Percentiles rank a stretch among this genome's conserved stretches.
Conservation (phyloP, 1,140 invertebrate species). For the Aphidius ervi region DNA sequence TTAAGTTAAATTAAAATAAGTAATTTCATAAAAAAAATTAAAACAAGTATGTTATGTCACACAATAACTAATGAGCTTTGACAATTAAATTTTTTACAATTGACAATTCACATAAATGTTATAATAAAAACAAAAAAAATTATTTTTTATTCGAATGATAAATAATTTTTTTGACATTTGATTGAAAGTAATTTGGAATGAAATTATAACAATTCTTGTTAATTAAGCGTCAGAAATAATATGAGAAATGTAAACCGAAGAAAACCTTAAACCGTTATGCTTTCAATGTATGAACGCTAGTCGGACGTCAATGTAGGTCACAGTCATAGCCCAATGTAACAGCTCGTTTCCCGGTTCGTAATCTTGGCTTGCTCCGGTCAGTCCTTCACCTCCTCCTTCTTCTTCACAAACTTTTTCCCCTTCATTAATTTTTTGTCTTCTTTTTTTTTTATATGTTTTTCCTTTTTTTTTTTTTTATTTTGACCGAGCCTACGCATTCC, state of each 20-base stretch:
- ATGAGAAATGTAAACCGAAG: not conserved
- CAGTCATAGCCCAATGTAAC: conserved; percentile 23
- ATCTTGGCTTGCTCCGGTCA: conserved; percentile 11
- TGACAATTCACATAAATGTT: too few species aligned
- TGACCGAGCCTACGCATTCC: conserved; percentile 18
- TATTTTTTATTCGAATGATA: too few species aligned
- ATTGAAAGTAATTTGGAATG: not conserved
- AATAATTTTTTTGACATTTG: not conserved
- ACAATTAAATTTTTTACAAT: too few species aligned
- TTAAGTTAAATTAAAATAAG: too few species aligned
- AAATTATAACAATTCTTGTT: too few species aligned
- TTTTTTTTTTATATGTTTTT: conserved; percentile 11
- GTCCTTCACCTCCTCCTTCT: conserved; percentile 1
- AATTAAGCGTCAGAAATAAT: not conserved
- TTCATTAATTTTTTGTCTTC: not conserved
- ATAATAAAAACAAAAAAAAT: too few species aligned
- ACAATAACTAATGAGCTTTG: too few species aligned
- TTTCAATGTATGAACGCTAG: conserved; percentile 22
- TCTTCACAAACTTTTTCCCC: not conserved
- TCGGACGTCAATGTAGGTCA: conserved; percentile 18
- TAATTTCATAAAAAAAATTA: too few species aligned
- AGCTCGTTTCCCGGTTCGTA: conserved; percentile 21
- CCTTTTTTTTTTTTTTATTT: not conserved
- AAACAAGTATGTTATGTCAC: too few species aligned
- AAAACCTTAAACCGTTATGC: conserved; percentile 12